These are phyloP conservation scores for Platycnemis pennipes DNA, from an alignment of 2,888 invertebrate genomes.

Conservation along the genomic window DNA sequence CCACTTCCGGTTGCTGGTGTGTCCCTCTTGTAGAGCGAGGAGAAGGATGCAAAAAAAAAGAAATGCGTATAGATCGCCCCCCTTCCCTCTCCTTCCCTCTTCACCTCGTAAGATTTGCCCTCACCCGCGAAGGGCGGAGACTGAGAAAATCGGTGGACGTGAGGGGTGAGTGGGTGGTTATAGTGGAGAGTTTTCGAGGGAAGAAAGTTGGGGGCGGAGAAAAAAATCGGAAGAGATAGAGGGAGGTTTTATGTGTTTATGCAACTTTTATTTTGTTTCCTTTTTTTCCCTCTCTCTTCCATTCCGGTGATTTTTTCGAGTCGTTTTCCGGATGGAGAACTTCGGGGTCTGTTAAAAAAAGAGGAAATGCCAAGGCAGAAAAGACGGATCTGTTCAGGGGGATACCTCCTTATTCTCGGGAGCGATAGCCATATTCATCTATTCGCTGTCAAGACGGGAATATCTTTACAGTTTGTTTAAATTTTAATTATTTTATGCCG, in stretches of 20 bases:
- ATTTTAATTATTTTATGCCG: no score
- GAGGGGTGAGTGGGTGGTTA: not conserved
- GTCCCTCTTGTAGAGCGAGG: slow-evolving; percentile 4
- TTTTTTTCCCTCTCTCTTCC: not conserved
- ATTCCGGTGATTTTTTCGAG: not conserved
- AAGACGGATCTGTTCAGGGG: slow-evolving; percentile 12
- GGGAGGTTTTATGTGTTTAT: not conserved
- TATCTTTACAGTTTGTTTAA: no score
- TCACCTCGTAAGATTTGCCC: not conserved
- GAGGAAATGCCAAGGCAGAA: slow-evolving; percentile 25
- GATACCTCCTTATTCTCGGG: not conserved
- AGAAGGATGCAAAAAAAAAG: not conserved
- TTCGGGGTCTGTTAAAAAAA: not conserved
- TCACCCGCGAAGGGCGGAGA: not conserved
- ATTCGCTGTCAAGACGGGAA: no score
- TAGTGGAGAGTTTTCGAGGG: not conserved
- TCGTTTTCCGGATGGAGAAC: slow-evolving; percentile 22
- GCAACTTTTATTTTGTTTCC: not conserved
- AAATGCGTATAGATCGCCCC: not conserved
- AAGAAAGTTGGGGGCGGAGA: not conserved
- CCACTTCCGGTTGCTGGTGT: not conserved
- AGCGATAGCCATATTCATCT: no score
- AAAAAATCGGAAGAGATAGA: not conserved
- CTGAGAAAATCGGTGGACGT: not conserved
- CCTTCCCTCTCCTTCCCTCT: not conserved